These are phyloP conservation scores for Danaus chrysippus DNA, from an alignment of 2,888 invertebrate genomes.

Conservation along the genomic window DNA sequence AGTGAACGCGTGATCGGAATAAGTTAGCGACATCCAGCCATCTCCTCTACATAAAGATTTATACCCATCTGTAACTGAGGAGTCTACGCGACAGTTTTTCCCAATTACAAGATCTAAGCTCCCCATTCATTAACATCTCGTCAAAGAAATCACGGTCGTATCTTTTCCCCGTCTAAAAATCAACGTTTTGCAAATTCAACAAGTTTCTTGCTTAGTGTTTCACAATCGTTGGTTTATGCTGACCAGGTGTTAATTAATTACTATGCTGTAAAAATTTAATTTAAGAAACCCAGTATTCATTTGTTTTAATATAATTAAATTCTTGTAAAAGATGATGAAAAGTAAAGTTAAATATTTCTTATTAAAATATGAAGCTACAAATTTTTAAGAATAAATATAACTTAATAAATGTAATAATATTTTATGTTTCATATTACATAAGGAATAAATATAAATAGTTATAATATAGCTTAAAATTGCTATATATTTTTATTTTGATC, in stretches of 20 bases:
- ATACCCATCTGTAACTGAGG: constrained; percentile 77
- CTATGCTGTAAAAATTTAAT: too few species aligned
- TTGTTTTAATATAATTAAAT: too few species aligned
- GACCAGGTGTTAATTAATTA: too few species aligned
- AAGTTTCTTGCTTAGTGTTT: too few species aligned
- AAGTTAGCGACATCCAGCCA: constrained; percentile 53
- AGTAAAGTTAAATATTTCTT: too few species aligned
- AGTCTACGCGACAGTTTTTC: constrained; percentile 75
- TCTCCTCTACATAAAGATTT: constrained; percentile 76
- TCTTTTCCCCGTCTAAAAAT: neutral
- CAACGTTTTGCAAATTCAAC: neutral
- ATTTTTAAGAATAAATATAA: too few species aligned
- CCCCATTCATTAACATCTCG: constrained; percentile 74
- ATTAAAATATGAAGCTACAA: too few species aligned
- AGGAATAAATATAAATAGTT: neutral
- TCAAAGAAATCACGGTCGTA: constrained; percentile 64
- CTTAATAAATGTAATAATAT: too few species aligned
- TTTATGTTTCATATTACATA: neutral
- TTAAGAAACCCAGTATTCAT: too few species aligned
- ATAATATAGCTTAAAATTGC: constrained; percentile 14
- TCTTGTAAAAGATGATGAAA: too few species aligned
- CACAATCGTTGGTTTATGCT: too few species aligned
- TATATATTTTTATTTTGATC: constrained; percentile 32
- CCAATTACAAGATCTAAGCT: constrained; percentile 76
- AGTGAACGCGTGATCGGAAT: constrained; percentile 70